Conservation (phyloP, 2,113 vertebrate species). For the Ceuthmochares aereus region DNA sequence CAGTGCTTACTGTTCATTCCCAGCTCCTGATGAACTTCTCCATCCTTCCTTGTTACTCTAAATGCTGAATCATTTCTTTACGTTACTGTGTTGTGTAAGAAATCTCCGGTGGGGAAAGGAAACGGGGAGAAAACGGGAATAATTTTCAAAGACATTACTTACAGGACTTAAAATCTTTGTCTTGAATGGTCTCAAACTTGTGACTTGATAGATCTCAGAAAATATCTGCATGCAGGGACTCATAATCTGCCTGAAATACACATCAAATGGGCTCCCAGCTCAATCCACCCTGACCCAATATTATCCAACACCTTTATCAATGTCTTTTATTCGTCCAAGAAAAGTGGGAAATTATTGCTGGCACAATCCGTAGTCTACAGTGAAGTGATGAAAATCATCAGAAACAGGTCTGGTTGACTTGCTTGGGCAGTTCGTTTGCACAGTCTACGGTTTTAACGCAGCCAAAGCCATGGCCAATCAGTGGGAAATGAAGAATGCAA, state of each 20-base stretch:
- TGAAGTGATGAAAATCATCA: not conserved
- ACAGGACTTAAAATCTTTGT: not conserved
- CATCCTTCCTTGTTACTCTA: not conserved
- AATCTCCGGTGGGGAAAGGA: not conserved
- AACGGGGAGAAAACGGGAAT: not conserved
- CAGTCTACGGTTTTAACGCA: not conserved
- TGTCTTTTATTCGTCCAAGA: not conserved
- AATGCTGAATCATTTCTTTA: not conserved
- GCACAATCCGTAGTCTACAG: not conserved
- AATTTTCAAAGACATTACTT: not conserved
- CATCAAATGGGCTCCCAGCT: not conserved
- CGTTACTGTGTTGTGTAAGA: not conserved
- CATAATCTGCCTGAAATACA: not conserved
- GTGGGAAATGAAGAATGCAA: not conserved
- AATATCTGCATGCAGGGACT: not conserved
- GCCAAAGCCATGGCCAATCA: not conserved
- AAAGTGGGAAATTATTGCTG: constrained; percentile 1
- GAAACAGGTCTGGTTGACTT: not conserved
- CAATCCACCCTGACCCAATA: not conserved
- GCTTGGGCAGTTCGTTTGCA: not conserved
- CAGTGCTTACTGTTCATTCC: accelerated
- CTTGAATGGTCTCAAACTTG: not conserved
- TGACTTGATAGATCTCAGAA: not conserved
- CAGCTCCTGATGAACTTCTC: not conserved
- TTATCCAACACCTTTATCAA: constrained; percentile 4